Conservation (phyloP, 2,888 invertebrate genomes). For the Apodemia hepburni region DNA sequence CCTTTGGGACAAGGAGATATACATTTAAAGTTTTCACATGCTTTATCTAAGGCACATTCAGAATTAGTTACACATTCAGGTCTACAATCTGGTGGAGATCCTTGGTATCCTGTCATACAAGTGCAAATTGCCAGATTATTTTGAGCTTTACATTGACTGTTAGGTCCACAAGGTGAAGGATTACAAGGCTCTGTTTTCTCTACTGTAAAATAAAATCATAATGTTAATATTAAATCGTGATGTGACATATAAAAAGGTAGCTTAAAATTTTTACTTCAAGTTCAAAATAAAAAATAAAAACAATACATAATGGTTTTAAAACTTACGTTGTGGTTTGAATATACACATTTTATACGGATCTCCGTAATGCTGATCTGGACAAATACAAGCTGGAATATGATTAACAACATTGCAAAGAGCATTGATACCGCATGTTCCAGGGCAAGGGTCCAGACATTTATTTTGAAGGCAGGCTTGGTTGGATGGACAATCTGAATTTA, state of each 20-base stretch:
- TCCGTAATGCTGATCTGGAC: constrained; percentile 83
- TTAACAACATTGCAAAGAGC: constrained; percentile 87
- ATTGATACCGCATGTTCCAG: constrained; percentile 86
- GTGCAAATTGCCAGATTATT: constrained; percentile 84
- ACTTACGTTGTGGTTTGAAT: constrained; percentile 78
- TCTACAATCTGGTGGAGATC: constrained; percentile 84
- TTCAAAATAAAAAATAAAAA: not conserved
- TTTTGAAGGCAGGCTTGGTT: constrained; percentile 86
- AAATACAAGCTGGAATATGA: constrained; percentile 87
- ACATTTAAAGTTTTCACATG: constrained; percentile 86
- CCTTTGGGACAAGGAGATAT: constrained; percentile 85
- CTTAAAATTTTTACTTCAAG: not conserved
- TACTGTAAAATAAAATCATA: constrained; percentile 43
- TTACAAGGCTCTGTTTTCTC: constrained; percentile 71
- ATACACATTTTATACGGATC: constrained; percentile 85
- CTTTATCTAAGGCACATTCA: constrained; percentile 82
- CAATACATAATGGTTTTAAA: constrained; percentile 6
- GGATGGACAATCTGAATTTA: constrained; percentile 88
- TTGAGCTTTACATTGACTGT: constrained; percentile 81
- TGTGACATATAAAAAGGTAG: not conserved
- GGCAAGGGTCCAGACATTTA: constrained; percentile 90
- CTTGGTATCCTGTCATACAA: constrained; percentile 84
- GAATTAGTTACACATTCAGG: constrained; percentile 85
- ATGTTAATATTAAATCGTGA: not conserved
- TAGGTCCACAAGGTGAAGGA: constrained; percentile 90